A percentile compares a stretch with the other conserved stretches of the same genome.
phyloP scores from a whole-genome alignment of 2,888 invertebrate species.

The Dendrolimus pini region DNA sequence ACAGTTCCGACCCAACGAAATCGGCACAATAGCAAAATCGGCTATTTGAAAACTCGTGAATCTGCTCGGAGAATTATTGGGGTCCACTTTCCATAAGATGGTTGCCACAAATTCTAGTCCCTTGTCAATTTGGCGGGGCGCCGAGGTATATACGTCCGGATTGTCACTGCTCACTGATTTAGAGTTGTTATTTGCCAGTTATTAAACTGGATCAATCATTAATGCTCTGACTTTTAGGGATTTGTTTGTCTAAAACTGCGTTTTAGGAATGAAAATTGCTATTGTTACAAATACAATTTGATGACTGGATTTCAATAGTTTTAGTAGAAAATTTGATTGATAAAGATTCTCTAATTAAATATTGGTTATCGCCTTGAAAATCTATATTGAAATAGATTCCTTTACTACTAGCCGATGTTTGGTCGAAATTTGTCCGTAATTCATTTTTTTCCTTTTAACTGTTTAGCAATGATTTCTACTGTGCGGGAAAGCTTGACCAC shows the following conservation, averaged over 20 bases:
- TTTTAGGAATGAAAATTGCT: neutral
- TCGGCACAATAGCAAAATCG: conserved; percentile 39
- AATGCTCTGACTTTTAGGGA: neutral
- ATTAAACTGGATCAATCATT: neutral
- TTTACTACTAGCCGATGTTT: no score
- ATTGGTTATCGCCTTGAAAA: neutral
- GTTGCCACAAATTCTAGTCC: conserved; percentile 51
- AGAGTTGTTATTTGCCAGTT: neutral
- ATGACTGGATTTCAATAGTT: neutral
- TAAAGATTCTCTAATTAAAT: neutral
- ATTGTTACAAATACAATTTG: neutral
- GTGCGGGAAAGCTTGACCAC: no score
- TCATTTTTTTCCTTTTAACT: no score
- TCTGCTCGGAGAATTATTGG: conserved; percentile 49
- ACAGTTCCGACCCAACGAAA: conserved; percentile 17
- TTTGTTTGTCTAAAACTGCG: neutral
- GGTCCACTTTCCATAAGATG: conserved; percentile 51
- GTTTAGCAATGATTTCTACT: no score
- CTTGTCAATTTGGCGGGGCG: conserved; percentile 49
- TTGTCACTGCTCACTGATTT: conserved; percentile 5
- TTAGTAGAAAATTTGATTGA: neutral
- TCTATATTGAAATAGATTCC: neutral
- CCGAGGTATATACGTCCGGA: conserved; percentile 28
- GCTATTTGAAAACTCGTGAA: conserved; percentile 53
- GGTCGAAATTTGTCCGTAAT: no score